phyloP scores from a whole-genome alignment of 2,888 invertebrate genomes.

The Nipponacmea schrenckii region DNA sequence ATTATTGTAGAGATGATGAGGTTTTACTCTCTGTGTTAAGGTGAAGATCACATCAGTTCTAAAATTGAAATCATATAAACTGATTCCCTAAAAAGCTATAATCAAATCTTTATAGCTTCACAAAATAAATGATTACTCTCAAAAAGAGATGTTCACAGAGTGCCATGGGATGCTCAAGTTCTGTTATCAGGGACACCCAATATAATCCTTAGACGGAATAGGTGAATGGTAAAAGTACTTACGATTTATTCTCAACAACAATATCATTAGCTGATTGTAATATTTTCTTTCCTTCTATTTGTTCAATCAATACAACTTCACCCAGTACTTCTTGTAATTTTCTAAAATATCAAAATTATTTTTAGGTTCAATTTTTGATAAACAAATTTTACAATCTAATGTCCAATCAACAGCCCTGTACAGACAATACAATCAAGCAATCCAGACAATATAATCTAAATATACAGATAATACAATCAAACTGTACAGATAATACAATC shows the following conservation, averaged over 20 bases:
- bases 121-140: too few relatives aligned
- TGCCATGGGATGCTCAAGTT: too few relatives aligned
- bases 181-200: too few relatives aligned
- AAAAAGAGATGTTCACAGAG: too few relatives aligned
- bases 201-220: too few relatives aligned
- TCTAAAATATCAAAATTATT: conserved; percentile 35
- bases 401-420: too few relatives aligned
- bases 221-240: conserved; percentile 15
- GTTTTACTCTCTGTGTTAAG: conserved; percentile 29
- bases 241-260: conserved; percentile 19
- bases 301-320: conserved; percentile 83
- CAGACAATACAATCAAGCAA: too few relatives aligned
- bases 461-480: background rate
- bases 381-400: too few relatives aligned
- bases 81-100: too few relatives aligned
- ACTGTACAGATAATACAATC: conserved; percentile 42
- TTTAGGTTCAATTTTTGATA: background rate
- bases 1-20: conserved; percentile 36
- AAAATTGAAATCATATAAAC: conserved; percentile 23
- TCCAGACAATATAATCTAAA: background rate
- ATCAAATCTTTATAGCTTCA: too few relatives aligned
- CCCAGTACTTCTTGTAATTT: conserved; percentile 80
- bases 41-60: conserved; percentile 56
- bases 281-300: conserved; percentile 74
- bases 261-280: conserved; percentile 18